These are phyloP conservation scores for Pectinophora gossypiella DNA, from an alignment of 1,140 invertebrate genomes.

Conservation along the genomic window DNA sequence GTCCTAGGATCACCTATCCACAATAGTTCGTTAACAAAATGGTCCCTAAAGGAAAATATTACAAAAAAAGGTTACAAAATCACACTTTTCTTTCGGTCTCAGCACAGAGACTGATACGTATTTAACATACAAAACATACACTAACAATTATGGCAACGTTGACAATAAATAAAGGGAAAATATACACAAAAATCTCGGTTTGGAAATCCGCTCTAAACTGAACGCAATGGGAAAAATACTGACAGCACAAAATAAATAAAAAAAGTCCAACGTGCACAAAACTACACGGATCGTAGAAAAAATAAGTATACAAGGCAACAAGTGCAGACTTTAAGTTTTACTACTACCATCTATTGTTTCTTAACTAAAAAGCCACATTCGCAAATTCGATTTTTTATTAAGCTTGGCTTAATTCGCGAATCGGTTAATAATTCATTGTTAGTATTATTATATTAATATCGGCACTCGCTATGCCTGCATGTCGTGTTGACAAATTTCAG, in stretches of 20 bases:
- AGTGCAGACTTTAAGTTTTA: slow-evolving; percentile 73
- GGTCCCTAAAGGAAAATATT: slow-evolving; percentile 68
- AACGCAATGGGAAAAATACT: slow-evolving; percentile 34
- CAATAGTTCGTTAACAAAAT: slow-evolving; percentile 59
- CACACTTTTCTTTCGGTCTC: slow-evolving; percentile 53
- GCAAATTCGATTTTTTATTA: slow-evolving; percentile 47
- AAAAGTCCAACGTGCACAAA: slow-evolving; percentile 38
- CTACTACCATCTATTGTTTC: slow-evolving; percentile 60
- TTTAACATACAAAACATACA: slow-evolving; percentile 62
- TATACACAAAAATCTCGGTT: slow-evolving; percentile 46
- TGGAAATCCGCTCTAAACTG: slow-evolving; percentile 28
- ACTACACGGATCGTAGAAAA: slow-evolving; percentile 50
- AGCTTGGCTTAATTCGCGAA: slow-evolving; percentile 68
- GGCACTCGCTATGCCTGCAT: slow-evolving; percentile 36
- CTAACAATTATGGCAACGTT: slow-evolving; percentile 74
- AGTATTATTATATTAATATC: slow-evolving; percentile 54
- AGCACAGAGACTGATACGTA: slow-evolving; percentile 62
- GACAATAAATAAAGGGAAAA: slow-evolving; percentile 66
- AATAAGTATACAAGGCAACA: slow-evolving; percentile 71
- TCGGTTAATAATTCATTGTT: slow-evolving; percentile 67
- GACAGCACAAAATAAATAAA: slow-evolving; percentile 60
- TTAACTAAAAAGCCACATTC: slow-evolving; percentile 65
- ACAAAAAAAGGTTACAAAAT: slow-evolving; percentile 60
- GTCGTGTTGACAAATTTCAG: slow-evolving; percentile 21
- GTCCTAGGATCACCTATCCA: slow-evolving; percentile 39